These are phyloP conservation scores for Macquaria ambigua DNA, from an alignment of 2,113 vertebrate genomes.

Conservation along the genomic window DNA sequence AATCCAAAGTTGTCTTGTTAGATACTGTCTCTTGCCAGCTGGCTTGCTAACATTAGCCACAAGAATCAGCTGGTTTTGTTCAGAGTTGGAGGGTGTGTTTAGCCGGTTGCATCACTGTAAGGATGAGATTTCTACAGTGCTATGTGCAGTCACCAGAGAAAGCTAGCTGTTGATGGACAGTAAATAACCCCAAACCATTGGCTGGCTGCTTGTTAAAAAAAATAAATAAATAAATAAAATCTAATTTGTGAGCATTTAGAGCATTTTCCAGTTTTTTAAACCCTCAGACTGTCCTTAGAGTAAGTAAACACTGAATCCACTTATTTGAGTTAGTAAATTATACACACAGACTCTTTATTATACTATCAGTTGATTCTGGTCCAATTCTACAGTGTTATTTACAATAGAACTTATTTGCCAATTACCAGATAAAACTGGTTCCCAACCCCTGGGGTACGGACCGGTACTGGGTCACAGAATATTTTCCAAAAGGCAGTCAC, in stretches of 20 bases:
- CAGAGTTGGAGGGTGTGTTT: no score
- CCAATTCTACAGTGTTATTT: background rate
- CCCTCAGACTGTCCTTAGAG: background rate
- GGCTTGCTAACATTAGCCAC: background rate
- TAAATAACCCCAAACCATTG: background rate
- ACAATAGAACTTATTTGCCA: background rate
- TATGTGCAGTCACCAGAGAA: no score
- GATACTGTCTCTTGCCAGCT: background rate
- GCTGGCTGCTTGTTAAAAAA: background rate
- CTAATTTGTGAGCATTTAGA: background rate
- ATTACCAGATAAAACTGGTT: background rate
- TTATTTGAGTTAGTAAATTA: background rate
- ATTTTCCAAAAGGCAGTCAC: background rate
- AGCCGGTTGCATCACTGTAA: background rate
- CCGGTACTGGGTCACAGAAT: background rate
- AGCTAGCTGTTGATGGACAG: background rate
- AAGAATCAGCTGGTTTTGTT: background rate
- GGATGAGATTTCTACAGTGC: background rate
- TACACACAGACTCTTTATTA: background rate
- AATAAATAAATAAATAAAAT: no score
- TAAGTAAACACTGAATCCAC: background rate
- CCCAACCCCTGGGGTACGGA: background rate
- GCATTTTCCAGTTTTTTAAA: background rate
- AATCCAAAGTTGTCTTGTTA: background rate
- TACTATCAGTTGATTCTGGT: background rate